A percentile compares a stretch with the other conserved stretches of the same genome.
phyloP scores from a whole-genome alignment of 2,113 vertebrate genomes.

The Periophthalmodon schlosseri region DNA sequence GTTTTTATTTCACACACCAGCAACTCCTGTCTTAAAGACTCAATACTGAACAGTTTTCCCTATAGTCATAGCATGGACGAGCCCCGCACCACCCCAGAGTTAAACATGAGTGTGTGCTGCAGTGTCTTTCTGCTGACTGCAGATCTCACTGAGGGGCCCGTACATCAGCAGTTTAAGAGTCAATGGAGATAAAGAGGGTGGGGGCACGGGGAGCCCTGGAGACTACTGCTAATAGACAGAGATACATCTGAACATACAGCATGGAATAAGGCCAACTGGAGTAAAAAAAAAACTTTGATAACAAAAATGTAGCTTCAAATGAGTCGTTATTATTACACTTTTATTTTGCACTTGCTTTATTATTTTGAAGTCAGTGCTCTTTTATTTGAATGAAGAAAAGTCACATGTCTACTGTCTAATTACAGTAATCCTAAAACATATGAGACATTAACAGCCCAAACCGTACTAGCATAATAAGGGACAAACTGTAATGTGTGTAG shows the following conservation, averaged over 20 bases:
- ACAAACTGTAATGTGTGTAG: no score
- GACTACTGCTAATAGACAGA: neutral
- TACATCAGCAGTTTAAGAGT: constrained; percentile 54
- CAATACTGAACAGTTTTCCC: constrained; percentile 21
- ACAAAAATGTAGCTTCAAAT: neutral
- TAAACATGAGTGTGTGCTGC: constrained; percentile 34
- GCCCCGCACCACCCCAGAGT: neutral
- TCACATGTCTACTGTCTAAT: no score
- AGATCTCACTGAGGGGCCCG: constrained; percentile 33
- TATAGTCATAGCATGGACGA: constrained; percentile 16
- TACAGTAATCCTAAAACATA: neutral
- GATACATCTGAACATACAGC: constrained; percentile 1
- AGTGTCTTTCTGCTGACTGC: constrained; percentile 67
- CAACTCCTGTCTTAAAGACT: constrained; percentile 28
- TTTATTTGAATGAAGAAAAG: no score
- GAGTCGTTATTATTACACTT: neutral
- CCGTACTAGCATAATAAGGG: no score
- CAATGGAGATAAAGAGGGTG: constrained; percentile 39
- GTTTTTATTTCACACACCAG: constrained; percentile 38
- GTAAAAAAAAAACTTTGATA: neutral
- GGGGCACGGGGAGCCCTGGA: constrained; percentile 7
- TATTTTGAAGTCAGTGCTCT: neutral
- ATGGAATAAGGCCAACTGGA: neutral
- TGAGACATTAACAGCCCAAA: no score
- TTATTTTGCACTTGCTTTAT: neutral